Base-by-base conservation (phyloP, 1,140 invertebrate species). In the Dendroctonus ponderosae region DNA sequence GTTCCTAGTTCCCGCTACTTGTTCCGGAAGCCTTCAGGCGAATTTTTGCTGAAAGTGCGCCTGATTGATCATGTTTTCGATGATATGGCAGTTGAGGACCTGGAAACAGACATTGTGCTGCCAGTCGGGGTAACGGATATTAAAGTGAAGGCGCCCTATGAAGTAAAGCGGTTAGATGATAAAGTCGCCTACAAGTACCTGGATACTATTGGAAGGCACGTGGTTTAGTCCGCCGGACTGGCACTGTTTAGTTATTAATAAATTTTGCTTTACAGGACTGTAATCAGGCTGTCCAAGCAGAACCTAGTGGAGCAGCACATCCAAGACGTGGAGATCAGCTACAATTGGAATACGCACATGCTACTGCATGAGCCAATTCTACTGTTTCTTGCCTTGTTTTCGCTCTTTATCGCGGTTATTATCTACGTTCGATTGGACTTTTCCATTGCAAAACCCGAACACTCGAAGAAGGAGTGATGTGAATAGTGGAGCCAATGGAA, bases 241-340 rank as follows among this genome's bases (percentile, higher is more conserved):
- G 15, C 50, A 43, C 2, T 15, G 41, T 57, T 41, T 14, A 5
- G 9, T 53, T 14, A 9, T 57, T 26, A 43, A 7, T 37, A 3
- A 56, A 11, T 6, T 56, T 59, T 44, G 37, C 50, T 38, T 50
- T 66, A 14, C 39, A 67, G 97, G 53, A 91, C 92, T 3, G 94
- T 98, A 0, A 85, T 99, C 53, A 86, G 89, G 8, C 82, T 98
- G 11, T 84, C 83, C 11, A 97, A 97, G 75, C 87, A 80, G 3
- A 97, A 98, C 82, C 79, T 99, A 40, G 93, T 99, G 0, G 96
- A 99, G 72, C 92, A 93, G 76, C 97, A 99, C 74, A 99, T 99
- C 77, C 92, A 97, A 80, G 91, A 94, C 78, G 88, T 91, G 66
- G 86, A 91, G 80, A 79, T 98, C 11, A 88, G 89, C 58, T 99